phyloP scores from a whole-genome alignment of 2,797 vertebrate species.

The Semaprochilodus insignis region DNA sequence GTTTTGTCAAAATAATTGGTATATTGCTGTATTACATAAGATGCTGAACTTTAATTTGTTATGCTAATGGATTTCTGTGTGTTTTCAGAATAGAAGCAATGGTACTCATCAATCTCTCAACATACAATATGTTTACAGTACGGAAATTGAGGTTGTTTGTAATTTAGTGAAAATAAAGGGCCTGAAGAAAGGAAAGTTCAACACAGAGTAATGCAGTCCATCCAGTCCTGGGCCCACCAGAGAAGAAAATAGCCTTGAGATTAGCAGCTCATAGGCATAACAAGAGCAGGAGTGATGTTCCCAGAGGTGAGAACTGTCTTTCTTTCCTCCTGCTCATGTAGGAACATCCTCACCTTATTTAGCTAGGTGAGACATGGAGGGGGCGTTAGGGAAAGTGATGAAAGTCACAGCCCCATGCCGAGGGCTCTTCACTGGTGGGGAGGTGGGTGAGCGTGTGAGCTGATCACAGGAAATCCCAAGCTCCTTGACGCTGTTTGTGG shows the following conservation, averaged over 20 bases:
- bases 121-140: too few species aligned
- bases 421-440: constrained; percentile 50
- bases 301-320: constrained; percentile 57
- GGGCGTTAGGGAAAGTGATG: constrained; percentile 53
- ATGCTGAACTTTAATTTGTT: background rate
- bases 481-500: constrained; percentile 57
- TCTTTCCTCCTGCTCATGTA: constrained; percentile 41
- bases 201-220: background rate
- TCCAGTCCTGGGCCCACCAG: background rate
- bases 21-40: background rate
- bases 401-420: constrained; percentile 65
- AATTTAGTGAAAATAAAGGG: background rate
- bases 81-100: background rate
- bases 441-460: constrained; percentile 47
- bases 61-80: background rate
- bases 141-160: background rate
- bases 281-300: constrained; percentile 58
- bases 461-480: constrained; percentile 65
- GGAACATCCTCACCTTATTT: constrained; percentile 57
- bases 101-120: background rate
- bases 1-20: too few species aligned
- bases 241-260: constrained; percentile 19
- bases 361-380: constrained; percentile 53
- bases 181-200: background rate
- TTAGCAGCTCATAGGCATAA: constrained; percentile 54